phyloP scores from a whole-genome alignment of 2,113 vertebrate genomes.

The Anolis carolinensis region DNA sequence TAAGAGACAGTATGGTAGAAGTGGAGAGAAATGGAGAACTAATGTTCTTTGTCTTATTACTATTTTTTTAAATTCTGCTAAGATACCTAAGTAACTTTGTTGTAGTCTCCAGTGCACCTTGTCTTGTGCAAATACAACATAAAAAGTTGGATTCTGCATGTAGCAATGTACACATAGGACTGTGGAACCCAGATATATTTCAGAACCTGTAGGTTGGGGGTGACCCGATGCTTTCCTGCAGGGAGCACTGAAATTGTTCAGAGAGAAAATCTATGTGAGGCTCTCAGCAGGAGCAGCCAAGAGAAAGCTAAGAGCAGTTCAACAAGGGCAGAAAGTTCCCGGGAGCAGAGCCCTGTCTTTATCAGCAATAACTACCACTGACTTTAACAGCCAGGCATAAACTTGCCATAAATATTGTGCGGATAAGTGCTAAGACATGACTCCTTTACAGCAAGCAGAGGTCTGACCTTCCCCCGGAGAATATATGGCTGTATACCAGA shows the following conservation, averaged over 20 bases:
- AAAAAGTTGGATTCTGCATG: neutral
- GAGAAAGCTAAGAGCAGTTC: neutral
- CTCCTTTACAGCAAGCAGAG: constrained; percentile 69
- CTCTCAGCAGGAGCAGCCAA: accelerated
- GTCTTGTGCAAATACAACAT: neutral
- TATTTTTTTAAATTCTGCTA: neutral
- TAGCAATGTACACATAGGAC: neutral
- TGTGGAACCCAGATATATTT: neutral
- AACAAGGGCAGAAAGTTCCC: constrained; percentile 42
- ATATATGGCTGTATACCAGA: constrained; percentile 57
- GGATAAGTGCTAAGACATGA: constrained; percentile 66
- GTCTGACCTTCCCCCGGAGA: constrained; percentile 66
- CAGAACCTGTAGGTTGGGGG: neutral
- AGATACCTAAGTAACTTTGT: neutral
- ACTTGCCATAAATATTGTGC: constrained; percentile 68
- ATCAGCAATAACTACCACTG: constrained; percentile 63
- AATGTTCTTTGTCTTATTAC: neutral
- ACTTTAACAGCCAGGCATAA: constrained; percentile 70
- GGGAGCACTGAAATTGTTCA: neutral
- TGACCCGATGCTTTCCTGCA: neutral
- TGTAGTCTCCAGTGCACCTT: neutral
- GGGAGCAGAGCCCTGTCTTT: constrained; percentile 55
- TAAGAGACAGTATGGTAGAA: neutral
- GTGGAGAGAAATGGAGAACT: neutral
- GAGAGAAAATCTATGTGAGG: accelerated